Percentiles rank a stretch among this genome's conserved stretches.
phyloP scores from a whole-genome alignment of 2,113 vertebrate genomes.

The Onychostoma macrolepis region DNA sequence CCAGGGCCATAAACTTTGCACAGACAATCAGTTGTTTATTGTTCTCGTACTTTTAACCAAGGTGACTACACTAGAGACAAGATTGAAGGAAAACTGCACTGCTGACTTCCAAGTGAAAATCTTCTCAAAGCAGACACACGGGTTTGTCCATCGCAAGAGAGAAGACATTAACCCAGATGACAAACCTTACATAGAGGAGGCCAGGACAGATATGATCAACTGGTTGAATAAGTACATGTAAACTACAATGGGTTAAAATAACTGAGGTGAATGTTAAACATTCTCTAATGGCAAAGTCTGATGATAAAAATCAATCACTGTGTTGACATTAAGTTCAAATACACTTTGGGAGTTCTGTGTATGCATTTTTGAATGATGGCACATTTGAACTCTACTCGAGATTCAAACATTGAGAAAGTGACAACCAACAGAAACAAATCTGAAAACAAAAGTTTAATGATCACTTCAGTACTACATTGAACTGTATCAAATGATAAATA shows the following conservation, averaged over 20 bases:
- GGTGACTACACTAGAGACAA: constrained; percentile 81
- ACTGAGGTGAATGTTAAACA: not conserved
- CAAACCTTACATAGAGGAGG: constrained; percentile 83
- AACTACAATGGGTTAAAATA: constrained; percentile 17
- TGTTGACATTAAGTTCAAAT: not conserved
- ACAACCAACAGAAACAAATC: constrained; percentile 5
- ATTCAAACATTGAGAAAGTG: not conserved
- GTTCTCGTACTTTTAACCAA: constrained; percentile 55
- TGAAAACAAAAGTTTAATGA: constrained; percentile 74
- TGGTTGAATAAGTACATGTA: constrained; percentile 88
- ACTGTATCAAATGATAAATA: constrained; percentile 79
- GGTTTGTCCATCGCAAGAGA: constrained; percentile 88
- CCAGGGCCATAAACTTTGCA: not conserved
- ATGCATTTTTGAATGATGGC: not conserved
- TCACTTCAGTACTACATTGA: constrained; percentile 64
- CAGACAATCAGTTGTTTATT: not conserved
- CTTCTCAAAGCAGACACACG: constrained; percentile 89
- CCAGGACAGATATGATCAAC: constrained; percentile 84
- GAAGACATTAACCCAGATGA: constrained; percentile 84
- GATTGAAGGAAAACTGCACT: constrained; percentile 82
- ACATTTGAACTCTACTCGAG: no score
- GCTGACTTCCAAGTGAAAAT: constrained; percentile 86
- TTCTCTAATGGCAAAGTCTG: not conserved
- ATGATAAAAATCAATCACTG: not conserved
- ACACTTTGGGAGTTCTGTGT: not conserved